phyloP scores from a whole-genome alignment of 2,797 vertebrate genomes.

The Eupleurogrammus muticus region DNA sequence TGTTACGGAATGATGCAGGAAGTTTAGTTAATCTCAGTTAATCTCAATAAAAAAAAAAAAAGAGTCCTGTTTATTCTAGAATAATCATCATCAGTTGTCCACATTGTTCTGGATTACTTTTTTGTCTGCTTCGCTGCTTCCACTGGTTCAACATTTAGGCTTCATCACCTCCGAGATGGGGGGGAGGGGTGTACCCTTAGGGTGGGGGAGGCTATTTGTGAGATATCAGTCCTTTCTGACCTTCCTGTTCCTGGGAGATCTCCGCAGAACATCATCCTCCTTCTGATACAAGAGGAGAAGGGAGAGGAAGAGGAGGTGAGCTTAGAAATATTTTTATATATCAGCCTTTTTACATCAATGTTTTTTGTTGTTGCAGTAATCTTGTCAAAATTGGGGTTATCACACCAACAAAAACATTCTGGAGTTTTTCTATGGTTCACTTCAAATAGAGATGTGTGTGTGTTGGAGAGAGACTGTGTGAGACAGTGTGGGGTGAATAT shows the following conservation, averaged over 20 bases:
- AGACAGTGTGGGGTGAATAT: no score
- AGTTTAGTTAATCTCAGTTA: slow-evolving; percentile 62
- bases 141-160: slow-evolving; percentile 55
- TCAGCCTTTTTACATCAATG: no score
- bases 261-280: slow-evolving; percentile 93
- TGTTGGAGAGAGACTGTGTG: no score
- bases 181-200: slow-evolving; percentile 15
- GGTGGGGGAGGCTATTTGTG: slow-evolving; percentile 15
- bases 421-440: no score
- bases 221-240: slow-evolving; percentile 91
- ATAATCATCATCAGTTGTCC: slow-evolving; percentile 55
- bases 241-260: slow-evolving; percentile 95
- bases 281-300: slow-evolving; percentile 66
- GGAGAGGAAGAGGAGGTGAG: no score
- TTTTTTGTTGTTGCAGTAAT: no score
- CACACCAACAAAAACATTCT: no score
- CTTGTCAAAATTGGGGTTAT: no score
- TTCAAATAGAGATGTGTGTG: no score
- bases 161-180: slow-evolving; percentile 57
- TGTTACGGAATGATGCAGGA: slow-evolving; percentile 78
- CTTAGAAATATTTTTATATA: no score
- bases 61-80: slow-evolving; percentile 65
- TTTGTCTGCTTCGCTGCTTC: slow-evolving; percentile 61
- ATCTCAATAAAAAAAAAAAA: slow-evolving; percentile 63
- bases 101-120: slow-evolving; percentile 54